These are phyloP conservation scores for Eunapius fragilis DNA, from an alignment of 37 sponge, comb jelly and placozoan genomes.

Conservation along the genomic window DNA sequence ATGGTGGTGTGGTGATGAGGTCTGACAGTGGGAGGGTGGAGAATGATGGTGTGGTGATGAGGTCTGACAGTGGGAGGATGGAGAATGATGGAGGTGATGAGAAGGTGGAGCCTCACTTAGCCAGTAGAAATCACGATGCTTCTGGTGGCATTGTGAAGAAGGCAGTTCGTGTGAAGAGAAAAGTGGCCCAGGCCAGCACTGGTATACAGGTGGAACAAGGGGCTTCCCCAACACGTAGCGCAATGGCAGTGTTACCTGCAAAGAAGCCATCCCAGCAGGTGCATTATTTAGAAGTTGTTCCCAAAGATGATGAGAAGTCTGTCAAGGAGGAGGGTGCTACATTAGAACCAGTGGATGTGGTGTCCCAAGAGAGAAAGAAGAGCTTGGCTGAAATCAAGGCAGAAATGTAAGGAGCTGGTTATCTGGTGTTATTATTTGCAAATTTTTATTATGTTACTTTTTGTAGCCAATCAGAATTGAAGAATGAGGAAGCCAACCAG, in stretches of 20 bases:
- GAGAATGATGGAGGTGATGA: background rate
- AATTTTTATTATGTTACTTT: background rate
- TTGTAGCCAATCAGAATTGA: slow-evolving; percentile 30
- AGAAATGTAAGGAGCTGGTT: slow-evolving; percentile 59
- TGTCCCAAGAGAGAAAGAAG: slow-evolving; percentile 7
- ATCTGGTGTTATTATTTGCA: background rate
- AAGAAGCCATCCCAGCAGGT: background rate
- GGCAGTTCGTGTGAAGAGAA: background rate
- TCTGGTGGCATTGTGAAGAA: background rate
- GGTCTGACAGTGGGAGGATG: background rate
- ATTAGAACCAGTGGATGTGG: background rate
- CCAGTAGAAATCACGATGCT: background rate
- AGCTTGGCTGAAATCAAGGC: slow-evolving; percentile 51
- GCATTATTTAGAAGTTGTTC: background rate
- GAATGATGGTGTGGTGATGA: background rate
- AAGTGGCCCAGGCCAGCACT: background rate
- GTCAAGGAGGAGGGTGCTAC: background rate
- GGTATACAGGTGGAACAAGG: background rate
- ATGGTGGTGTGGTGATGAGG: background rate
- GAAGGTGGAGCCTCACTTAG: background rate
- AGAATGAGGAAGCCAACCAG: background rate
- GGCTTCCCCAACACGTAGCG: background rate
- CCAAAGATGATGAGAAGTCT: background rate
- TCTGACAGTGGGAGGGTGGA: background rate
- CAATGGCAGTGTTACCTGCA: background rate